A percentile compares a stretch with the other conserved stretches of the same genome.
Conservation (phyloP, 1,140 invertebrate genomes). For the Lepidotrigona ventralis region DNA sequence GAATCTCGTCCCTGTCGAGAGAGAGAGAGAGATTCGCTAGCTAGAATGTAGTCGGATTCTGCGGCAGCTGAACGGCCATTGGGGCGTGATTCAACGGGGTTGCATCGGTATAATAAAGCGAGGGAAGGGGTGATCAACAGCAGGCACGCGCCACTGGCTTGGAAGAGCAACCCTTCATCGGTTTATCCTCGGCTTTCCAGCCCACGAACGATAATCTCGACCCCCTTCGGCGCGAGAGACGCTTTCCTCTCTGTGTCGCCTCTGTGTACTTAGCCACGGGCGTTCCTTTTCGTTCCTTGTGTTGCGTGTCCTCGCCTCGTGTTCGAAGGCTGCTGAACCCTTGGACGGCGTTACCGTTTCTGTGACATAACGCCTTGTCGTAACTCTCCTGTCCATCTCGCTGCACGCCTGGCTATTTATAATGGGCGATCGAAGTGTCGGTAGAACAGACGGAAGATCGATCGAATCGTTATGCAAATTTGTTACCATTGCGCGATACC, state of each 20-base stretch:
- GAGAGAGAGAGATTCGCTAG: neutral
- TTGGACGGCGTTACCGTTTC: slow-evolving; percentile 11
- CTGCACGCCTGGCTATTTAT: slow-evolving; percentile 7
- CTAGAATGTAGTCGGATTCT: slow-evolving; percentile 12
- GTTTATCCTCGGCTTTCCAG: slow-evolving; percentile 68
- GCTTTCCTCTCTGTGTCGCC: slow-evolving; percentile 18
- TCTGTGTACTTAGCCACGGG: neutral
- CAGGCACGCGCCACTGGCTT: slow-evolving; percentile 73
- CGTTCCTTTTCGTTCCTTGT: neutral
- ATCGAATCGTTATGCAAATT: neutral
- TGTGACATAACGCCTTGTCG: slow-evolving; percentile 25
- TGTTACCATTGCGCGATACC: neutral
- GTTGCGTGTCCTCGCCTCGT: neutral
- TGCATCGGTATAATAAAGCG: slow-evolving; percentile 58
- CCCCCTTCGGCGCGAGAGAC: slow-evolving; percentile 35
- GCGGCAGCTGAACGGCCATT: slow-evolving; percentile 54
- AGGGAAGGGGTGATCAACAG: slow-evolving; percentile 53
- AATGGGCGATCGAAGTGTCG: neutral
- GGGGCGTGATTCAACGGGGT: slow-evolving; percentile 63
- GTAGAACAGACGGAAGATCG: neutral
- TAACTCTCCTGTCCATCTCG: slow-evolving; percentile 21
- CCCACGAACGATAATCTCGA: slow-evolving; percentile 56
- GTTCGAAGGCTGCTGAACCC: slow-evolving; percentile 35
- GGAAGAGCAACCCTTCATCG: slow-evolving; percentile 73
- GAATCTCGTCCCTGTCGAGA: neutral